Conservation (phyloP, 2,113 vertebrate genomes). For the Amphiprion ocellaris region DNA sequence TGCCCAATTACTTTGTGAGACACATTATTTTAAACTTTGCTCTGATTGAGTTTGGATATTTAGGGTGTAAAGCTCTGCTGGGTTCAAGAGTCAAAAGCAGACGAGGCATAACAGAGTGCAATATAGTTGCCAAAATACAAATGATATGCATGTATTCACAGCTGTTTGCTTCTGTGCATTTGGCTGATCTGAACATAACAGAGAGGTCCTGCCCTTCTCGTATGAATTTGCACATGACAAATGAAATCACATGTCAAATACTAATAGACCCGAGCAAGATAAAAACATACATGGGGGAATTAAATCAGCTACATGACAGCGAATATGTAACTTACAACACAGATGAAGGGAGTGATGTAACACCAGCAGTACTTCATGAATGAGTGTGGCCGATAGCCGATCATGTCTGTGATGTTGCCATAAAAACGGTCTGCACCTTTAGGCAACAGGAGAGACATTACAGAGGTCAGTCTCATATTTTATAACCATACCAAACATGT, state of each 20-base stretch:
- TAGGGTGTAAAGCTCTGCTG: neutral
- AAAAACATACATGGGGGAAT: neutral
- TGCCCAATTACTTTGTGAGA: too few relatives aligned
- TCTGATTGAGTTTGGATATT: too few relatives aligned
- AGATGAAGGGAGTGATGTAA: slow-evolving; percentile 72
- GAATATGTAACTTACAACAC: slow-evolving; percentile 56
- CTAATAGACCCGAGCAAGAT: too few relatives aligned
- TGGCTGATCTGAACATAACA: too few relatives aligned
- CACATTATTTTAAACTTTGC: too few relatives aligned
- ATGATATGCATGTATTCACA: neutral
- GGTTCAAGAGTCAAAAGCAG: too few relatives aligned
- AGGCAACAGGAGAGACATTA: neutral
- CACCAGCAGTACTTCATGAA: slow-evolving; percentile 77
- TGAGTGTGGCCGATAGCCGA: slow-evolving; percentile 68
- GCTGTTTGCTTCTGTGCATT: too few relatives aligned
- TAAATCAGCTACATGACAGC: neutral
- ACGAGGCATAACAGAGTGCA: too few relatives aligned
- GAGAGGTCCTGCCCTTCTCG: neutral
- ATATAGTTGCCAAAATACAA: neutral
- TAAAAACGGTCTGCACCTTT: slow-evolving; percentile 78
- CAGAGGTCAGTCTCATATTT: neutral
- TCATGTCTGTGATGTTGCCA: slow-evolving; percentile 74
- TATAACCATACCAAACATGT: neutral
- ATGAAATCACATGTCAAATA: neutral
- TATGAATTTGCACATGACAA: neutral